A percentile compares a stretch with the other conserved stretches of the same genome.
These are phyloP conservation scores for Dynastes hyllus DNA, from an alignment of 2,888 invertebrate species.

Conservation along the genomic window DNA sequence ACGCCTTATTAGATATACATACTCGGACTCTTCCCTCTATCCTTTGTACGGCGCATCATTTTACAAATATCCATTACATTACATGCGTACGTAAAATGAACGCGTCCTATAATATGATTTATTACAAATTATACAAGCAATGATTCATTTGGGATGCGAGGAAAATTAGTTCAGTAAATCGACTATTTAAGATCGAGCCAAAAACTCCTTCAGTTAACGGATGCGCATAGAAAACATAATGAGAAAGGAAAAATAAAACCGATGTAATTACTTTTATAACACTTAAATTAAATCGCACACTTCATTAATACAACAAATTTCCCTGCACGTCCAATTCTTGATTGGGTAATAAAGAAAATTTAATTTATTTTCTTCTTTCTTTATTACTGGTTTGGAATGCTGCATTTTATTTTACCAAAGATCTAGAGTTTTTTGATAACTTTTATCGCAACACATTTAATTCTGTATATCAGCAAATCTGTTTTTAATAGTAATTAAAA, in stretches of 20 bases:
- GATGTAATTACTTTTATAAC: constrained; percentile 16
- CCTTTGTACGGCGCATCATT: constrained; percentile 24
- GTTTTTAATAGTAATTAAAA: no score
- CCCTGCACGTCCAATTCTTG: neutral
- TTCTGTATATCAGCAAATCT: no score
- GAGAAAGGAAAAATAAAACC: constrained; percentile 8
- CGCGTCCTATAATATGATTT: constrained; percentile 44
- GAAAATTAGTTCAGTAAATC: constrained; percentile 43
- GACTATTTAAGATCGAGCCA: constrained; percentile 32
- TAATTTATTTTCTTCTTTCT: neutral
- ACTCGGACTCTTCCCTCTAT: constrained; percentile 31
- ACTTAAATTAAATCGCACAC: constrained; percentile 4
- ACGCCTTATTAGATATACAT: constrained; percentile 45
- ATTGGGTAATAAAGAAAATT: neutral
- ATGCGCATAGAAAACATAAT: constrained; percentile 1
- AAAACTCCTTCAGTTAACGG: neutral
- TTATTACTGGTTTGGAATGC: neutral
- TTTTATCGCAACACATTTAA: no score
- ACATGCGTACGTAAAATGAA: constrained; percentile 31
- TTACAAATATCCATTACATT: constrained; percentile 44
- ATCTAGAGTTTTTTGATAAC: no score
- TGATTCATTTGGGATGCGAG: constrained; percentile 35
- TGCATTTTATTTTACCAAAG: no score
- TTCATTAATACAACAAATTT: neutral
- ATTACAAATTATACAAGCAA: constrained; percentile 44